Base-by-base conservation (phyloP, 2,888 invertebrate genomes). In the Steinernema scapterisci region DNA sequence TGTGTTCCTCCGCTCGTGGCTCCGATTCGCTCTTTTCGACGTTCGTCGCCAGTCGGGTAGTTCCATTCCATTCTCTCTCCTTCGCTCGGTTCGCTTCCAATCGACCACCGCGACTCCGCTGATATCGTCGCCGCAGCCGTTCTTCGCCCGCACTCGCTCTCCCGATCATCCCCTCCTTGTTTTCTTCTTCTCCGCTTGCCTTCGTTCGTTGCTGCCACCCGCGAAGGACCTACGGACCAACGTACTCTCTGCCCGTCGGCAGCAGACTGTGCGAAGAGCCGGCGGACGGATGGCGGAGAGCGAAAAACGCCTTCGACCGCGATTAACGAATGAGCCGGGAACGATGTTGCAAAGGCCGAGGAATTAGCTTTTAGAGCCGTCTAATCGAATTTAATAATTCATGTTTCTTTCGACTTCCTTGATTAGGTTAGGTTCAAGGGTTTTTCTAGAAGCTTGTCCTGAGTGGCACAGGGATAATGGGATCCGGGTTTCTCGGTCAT, bases 1-100 rank as follows among this genome's bases (percentile, higher is more conserved):
- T 63, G 63, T 63, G 63, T 63, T 63, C 63, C 63, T 63, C 38
- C 9, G 38, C 38, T 38, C 63, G 63, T 27, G 48, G 19, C 48
- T 48, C 38, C 48, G 63, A 63, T 25, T 63, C 63, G 63, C 63
- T 63, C 63, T 63, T 63, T 63, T 63, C 63, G 63, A 63, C 63
- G 63, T 63, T 63, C 63, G 63, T 63, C 63, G 63, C 38, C 38
- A 16, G 48, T 48, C 48, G 48, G 54, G 54, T 21, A 16, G 63
- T 63, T 63, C 63, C 63, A 31, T 63, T 63, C 63, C 63, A 63
- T 63, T 63, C 63, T 63, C 63, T 54, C 13, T 63, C 31, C 31
- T 31, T n/a, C 63, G 63, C 31, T 31, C 38, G 38, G n/a, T 38
- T 38, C 9, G 38, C 38, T 63, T 31, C 63, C 63, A 31, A 63